Evolutionary conservation across 30 jellyfish, hydroid and myxozoan species (phyloP), one percentile per base, ranked within the genome.

Genomic region (Sanderia malayensis): DNA sequence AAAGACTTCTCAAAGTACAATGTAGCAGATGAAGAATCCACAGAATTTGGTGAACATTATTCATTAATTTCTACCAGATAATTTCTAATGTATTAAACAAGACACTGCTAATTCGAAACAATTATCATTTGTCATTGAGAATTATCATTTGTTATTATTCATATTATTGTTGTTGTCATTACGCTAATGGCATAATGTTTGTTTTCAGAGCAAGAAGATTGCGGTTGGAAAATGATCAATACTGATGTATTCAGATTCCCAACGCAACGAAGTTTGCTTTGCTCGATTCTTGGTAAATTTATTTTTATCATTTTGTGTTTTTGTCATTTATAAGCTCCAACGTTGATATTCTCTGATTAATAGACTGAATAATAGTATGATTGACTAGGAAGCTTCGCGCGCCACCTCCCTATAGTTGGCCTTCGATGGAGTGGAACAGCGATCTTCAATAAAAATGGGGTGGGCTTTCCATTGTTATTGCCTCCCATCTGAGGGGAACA

Each of bases 181-280:
- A n/a, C n/a, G n/a, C n/a, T n/a, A n/a, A n/a, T n/a, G n/a, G n/a
- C 11, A 15, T 53, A 23, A 8, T 18, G 23, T 78, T 58, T 58
- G 11, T 11, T 74, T 67, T 31, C 64, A 84, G 96, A 90, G 11
- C 98, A 83, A 79, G 98, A 90, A 63, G 98, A 90, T 46, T 90
- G 87, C 67, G 98, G 98, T 13, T 90, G 98, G 98, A 90, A 90
- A 61, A 90, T 90, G 76, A 90, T 90, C 8, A 95, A 90, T 76
- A 73, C 96, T 18, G 98, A 90, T 67, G 98, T 90, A 47, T 90
- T 90, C 86, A 70, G 98, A 64, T 90, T 90, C 61, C 98, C 98
- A 32, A 60, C 49, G 26, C 80, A 90, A 44, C 87, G 98, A 57
- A 76, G 95, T 45, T 62, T 90, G 20, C 94, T 90, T 22, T 83